Conservation (phyloP, 2,888 invertebrate species). For the Hipparchia semele region DNA sequence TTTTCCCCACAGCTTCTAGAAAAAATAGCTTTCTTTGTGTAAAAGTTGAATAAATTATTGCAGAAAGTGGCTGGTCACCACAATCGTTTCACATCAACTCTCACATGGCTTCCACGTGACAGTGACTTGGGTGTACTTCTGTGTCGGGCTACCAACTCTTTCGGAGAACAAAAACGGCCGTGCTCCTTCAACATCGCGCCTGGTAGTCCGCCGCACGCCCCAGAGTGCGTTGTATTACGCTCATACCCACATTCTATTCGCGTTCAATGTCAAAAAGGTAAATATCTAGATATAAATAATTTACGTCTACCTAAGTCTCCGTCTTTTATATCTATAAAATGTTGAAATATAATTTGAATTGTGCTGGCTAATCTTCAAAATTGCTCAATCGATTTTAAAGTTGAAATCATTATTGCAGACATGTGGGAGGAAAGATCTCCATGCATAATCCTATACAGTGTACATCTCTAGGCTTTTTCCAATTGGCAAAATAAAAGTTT, state of each 20-base stretch:
- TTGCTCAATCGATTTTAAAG: neutral
- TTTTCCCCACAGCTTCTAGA: too few species aligned
- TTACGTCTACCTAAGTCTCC: too few species aligned
- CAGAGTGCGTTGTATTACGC: constrained; percentile 54
- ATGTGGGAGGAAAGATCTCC: too few species aligned
- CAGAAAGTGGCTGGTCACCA: constrained; percentile 59
- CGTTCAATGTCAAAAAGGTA: constrained; percentile 62
- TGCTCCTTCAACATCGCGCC: constrained; percentile 55
- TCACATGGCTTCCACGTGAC: constrained; percentile 61
- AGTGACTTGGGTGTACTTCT: constrained; percentile 59
- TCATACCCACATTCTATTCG: constrained; percentile 50
- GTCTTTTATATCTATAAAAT: too few species aligned
- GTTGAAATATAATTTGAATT: neutral
- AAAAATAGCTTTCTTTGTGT: neutral
- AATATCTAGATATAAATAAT: neutral
- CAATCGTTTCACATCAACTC: constrained; percentile 58
- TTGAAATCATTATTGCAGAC: too few species aligned
- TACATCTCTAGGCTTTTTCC: too few species aligned
- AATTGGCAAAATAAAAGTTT: too few species aligned
- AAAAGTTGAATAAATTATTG: neutral
- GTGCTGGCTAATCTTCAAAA: neutral
- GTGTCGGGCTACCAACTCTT: constrained; percentile 63
- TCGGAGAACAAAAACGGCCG: constrained; percentile 64
- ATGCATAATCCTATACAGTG: too few species aligned
- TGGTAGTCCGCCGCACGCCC: constrained; percentile 58